Evolutionary conservation across 2,113 vertebrate species (phyloP).

Genomic region (Cebus imitator): DNA sequence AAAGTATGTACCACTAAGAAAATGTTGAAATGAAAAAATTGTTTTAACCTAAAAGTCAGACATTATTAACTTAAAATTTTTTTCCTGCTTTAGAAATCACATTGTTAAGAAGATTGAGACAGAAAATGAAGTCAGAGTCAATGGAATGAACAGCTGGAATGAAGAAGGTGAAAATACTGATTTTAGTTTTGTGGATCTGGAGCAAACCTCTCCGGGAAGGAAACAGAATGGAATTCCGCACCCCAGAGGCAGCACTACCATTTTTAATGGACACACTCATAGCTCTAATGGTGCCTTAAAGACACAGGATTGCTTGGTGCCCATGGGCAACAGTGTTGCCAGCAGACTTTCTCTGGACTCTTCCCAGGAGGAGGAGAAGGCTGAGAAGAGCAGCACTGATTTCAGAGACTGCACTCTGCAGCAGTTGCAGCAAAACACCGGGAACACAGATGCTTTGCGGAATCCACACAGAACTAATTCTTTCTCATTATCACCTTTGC

Average conservation of each 20-base stretch:
- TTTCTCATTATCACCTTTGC: conserved; percentile 83
- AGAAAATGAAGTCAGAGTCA: conserved; percentile 82
- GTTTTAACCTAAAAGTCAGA: background rate
- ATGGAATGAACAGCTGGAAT: conserved; percentile 86
- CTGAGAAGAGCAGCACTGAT: conserved; percentile 77
- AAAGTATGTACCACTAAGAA: background rate
- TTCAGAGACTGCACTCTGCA: conserved; percentile 83
- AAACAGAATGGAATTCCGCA: conserved; percentile 81
- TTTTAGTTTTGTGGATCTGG: conserved; percentile 77
- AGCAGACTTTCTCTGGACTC: conserved; percentile 77
- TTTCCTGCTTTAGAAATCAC: conserved; percentile 89
- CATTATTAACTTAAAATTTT: conserved; percentile 64
- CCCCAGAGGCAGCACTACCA: conserved; percentile 79
- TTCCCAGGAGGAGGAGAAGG: conserved; percentile 76
- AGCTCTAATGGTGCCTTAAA: conserved; percentile 96
- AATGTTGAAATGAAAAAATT: conserved; percentile 8
- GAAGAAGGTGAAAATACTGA: conserved; percentile 77
- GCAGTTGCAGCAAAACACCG: conserved; percentile 81
- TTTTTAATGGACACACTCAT: conserved; percentile 90
- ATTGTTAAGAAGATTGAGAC: conserved; percentile 83
- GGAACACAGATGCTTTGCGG: conserved; percentile 72
- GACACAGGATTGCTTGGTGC: conserved; percentile 85
- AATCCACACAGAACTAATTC: conserved; percentile 85
- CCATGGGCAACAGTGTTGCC: conserved; percentile 76
- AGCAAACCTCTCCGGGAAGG: conserved; percentile 76